phyloP scores from a whole-genome alignment of 2,888 invertebrate species.

The Trissoscelio sp. region DNA sequence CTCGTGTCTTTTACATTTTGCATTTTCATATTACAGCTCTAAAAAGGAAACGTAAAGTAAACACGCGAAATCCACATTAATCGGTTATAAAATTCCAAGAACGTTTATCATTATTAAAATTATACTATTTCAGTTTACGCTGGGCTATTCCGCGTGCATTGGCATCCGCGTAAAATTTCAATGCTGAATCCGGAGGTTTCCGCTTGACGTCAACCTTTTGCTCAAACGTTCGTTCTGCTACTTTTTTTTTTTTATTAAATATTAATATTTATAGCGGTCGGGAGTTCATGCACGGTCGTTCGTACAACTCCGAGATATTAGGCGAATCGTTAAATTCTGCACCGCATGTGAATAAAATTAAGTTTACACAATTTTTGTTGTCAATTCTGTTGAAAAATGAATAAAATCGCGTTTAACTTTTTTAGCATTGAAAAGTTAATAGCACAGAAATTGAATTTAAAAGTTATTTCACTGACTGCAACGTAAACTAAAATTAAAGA shows the following conservation, averaged over 20 bases:
- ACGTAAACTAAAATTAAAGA: too few relatives aligned
- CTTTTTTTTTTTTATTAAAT: conserved; percentile 1
- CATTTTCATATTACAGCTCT: too few relatives aligned
- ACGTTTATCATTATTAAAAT: conserved; percentile 14
- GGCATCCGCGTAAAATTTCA: background rate
- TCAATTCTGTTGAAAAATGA: too few relatives aligned
- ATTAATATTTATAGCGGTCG: background rate
- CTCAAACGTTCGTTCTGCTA: background rate
- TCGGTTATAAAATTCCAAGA: conserved; percentile 14
- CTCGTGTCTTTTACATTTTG: too few relatives aligned
- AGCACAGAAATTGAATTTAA: too few relatives aligned
- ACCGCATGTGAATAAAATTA: background rate
- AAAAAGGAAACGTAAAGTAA: background rate
- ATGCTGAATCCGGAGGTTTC: background rate
- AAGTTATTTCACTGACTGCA: too few relatives aligned
- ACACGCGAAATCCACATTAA: conserved; percentile 2
- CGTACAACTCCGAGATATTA: background rate
- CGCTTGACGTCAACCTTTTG: background rate
- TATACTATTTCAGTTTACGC: conserved; percentile 1
- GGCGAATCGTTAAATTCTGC: background rate
- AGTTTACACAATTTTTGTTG: background rate
- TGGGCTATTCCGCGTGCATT: background rate
- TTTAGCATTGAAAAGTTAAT: too few relatives aligned
- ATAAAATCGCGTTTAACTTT: too few relatives aligned
- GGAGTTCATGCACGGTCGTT: background rate